Percentiles rank a stretch among this genome's conserved stretches.
phyloP scores from a whole-genome alignment of 2,113 vertebrate genomes.

The Manacus vitellinus region DNA sequence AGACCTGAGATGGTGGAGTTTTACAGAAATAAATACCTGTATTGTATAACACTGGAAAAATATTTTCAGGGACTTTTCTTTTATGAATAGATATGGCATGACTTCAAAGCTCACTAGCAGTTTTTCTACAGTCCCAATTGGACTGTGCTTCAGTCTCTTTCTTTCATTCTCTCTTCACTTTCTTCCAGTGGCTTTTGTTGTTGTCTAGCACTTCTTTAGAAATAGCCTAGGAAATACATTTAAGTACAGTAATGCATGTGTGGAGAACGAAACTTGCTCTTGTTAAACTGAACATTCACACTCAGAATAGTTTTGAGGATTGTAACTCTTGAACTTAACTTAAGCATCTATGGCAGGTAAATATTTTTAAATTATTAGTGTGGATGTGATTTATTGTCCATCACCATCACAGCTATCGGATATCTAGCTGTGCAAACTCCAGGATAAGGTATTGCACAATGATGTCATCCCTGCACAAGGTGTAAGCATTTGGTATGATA shows the following conservation, averaged over 20 bases:
- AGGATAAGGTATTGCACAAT: background rate
- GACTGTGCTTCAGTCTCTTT: background rate
- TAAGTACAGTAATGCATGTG: background rate
- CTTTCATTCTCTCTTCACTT: background rate
- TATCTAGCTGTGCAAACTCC: background rate
- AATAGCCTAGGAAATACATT: background rate
- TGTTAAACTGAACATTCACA: background rate
- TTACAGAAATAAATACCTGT: background rate
- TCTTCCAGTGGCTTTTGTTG: background rate
- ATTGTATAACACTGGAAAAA: background rate
- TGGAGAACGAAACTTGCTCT: background rate
- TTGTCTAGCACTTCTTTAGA: background rate
- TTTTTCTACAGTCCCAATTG: background rate
- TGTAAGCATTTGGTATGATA: rapidly evolving
- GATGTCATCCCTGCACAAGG: background rate
- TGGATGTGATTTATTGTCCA: background rate
- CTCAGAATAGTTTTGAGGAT: background rate
- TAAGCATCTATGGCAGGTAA: background rate
- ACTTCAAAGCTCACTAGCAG: background rate
- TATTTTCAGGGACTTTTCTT: background rate
- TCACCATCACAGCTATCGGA: background rate
- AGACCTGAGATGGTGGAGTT: background rate
- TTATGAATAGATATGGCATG: background rate
- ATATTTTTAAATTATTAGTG: background rate
- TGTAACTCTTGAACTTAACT: background rate